A percentile compares a stretch with the other conserved stretches of the same genome.
Evolutionary conservation across 2,113 vertebrate genomes (phyloP).

Genomic region (Spizaetus ornatus): DNA sequence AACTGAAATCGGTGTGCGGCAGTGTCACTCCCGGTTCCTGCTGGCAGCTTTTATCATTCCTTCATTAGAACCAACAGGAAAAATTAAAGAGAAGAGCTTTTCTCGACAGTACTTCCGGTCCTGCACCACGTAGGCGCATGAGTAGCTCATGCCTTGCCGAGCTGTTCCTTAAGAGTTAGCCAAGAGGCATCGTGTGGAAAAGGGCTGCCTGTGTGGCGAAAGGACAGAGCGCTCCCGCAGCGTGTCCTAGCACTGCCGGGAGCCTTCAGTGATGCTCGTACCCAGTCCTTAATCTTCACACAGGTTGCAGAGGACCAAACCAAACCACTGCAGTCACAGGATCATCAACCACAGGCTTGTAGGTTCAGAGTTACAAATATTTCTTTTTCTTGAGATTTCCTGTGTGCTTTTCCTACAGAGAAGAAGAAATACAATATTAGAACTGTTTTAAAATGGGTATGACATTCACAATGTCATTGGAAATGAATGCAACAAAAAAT

Average conservation of each 20-base stretch:
- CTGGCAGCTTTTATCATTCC: background rate
- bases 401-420: background rate
- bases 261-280: background rate
- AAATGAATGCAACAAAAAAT: background rate
- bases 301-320: background rate
- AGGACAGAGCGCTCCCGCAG: background rate
- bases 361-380: background rate
- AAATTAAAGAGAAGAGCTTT: background rate
- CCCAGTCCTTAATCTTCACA: background rate
- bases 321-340: background rate
- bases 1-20: constrained; percentile 9
- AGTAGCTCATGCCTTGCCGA: background rate
- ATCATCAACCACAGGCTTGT: background rate
- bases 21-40: background rate
- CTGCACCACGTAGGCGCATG: rapidly evolving
- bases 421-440: background rate
- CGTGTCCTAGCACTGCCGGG: background rate
- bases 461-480: background rate
- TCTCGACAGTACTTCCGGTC: background rate
- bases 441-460: background rate
- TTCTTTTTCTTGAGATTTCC: background rate
- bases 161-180: background rate
- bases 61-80: background rate
- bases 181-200: background rate
- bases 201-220: background rate